Evolutionary conservation across 2,113 vertebrate species (phyloP), one percentile per base, ranked within the genome.

Genomic region (Engystomops pustulosus): DNA sequence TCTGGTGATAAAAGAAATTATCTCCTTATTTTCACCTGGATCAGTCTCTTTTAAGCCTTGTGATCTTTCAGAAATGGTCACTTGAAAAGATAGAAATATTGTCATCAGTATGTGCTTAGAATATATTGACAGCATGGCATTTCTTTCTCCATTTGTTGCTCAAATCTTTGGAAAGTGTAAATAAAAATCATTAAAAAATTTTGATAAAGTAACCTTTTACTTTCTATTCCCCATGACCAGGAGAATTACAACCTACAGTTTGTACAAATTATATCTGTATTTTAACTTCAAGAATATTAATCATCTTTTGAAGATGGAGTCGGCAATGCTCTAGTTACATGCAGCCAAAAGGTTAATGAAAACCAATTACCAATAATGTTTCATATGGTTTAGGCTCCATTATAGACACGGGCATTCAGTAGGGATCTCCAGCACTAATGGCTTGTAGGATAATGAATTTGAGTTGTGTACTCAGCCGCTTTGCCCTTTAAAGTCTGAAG

Each of bases 271-370:
- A 82, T 20, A 51, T 44, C 27, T 51, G 81, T 53, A 65, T 65
- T 30, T 49, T 79, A 69, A 84, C 82, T 69, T 78, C 62, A 79
- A 79, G 47, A 30, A 70, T 30, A 85, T 85, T 70, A 77, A 78
- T 84, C 32, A 51, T 53, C 60, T 79, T 69, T 85, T 78, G 49
- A 85, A 71, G 75, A 85, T 55, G 18, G 49, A 58, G 75, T 47
- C 74, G 78, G 72, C 58, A 44, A 55, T 36, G 44, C 74, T 79
- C 23, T 85, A 79, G 74, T 58, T 55, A 55, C 60, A 69, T 68
- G 74, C 55, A 77, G 82, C 11, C 75, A 85, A 70, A 77, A 84
- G 82, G 82, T 84, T 84, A 84, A 84, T 84, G 83, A 85, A 69
- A 85, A 79, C 49, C 83, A 85, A 85, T 85, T 85, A 85, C 74